Evolutionary conservation across 2,888 invertebrate species (phyloP), one percentile per base, ranked within the genome.

Genomic region (Cordilura impudica): DNA sequence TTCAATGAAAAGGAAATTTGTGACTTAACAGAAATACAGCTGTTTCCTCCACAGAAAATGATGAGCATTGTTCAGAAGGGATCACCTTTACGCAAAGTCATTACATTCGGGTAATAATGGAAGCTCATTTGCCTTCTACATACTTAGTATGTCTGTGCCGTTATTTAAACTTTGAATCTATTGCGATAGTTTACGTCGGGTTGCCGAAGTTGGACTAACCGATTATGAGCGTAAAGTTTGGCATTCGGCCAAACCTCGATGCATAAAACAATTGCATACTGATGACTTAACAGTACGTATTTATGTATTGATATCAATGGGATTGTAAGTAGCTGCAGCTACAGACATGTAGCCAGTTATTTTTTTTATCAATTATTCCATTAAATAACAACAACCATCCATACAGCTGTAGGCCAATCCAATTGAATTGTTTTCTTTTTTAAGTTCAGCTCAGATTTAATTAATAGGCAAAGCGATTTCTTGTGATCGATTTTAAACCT

Each of bases 1-100:
- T 94, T 94, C 84, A 91, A 90, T 0, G 94, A 94, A 84, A 90
- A 92, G 56, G 92, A 93, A 86, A 92, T 94, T 66, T 95, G 95
- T 82, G 94, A 94, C 78, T 89, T 93, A 1, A 91, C 92, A 0
- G 93, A 94, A 87, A 91, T 94, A 8, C 90, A 91, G 79, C 88
- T 94, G 87, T 93, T 92, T 84, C 91, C 92, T 0, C 91, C 92
- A 0, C 93, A 93, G 84, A 91, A 91, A 49, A 91, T 92, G 87
- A 87, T 89, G 2, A 81, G 91, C 8, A 91, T 92, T 23, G 89
- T 93, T 10, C 91, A 91, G 75, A 93, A 93, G 85, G 89, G 90
- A 35, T 93, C 94, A 8, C 93, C 93, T 0, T 92, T 93, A 85
- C 91, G 90, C 51, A 93, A 94, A 86, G 90, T 93, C 83, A 87